Percentiles rank a stretch among this genome's conserved stretches.
Evolutionary conservation across 2,888 invertebrate genomes (phyloP).

Genomic region (Amaurobius ferox): DNA sequence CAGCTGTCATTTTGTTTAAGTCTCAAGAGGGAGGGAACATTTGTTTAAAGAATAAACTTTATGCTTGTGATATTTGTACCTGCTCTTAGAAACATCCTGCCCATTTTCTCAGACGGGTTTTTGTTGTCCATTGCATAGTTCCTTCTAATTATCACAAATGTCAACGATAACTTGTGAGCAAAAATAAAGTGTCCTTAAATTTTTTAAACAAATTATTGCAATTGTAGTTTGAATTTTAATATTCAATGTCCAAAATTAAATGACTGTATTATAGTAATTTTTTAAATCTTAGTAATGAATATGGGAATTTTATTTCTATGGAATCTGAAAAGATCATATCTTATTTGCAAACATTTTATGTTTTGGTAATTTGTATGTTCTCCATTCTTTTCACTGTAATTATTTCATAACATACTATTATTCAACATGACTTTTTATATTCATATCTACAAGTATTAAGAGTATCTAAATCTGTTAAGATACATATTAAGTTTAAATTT

Average conservation of each 20-base stretch:
- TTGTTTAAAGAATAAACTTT: constrained; percentile 9
- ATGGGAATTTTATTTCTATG: not conserved
- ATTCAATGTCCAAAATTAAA: not conserved
- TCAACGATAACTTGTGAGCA: constrained; percentile 18
- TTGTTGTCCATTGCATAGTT: constrained; percentile 33
- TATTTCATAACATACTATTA: not conserved
- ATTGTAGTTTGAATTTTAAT: not conserved
- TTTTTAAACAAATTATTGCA: constrained; percentile 16
- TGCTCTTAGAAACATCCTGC: constrained; percentile 16
- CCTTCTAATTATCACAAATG: constrained; percentile 21
- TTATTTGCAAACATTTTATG: too few species aligned
- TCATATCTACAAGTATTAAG: not conserved
- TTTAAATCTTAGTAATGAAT: not conserved
- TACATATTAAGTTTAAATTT: too few species aligned
- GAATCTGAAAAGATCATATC: not conserved
- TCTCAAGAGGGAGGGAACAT: constrained; percentile 11
- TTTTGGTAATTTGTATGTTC: too few species aligned
- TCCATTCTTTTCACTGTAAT: not conserved
- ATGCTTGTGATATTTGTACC: constrained; percentile 42
- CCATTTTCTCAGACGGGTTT: constrained; percentile 28
- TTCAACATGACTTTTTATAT: not conserved
- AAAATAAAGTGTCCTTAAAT: constrained; percentile 45
- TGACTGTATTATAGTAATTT: not conserved
- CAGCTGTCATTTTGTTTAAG: not conserved
- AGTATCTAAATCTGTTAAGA: too few species aligned